A percentile compares a stretch with the other conserved stretches of the same genome.
phyloP scores from a whole-genome alignment of 2,888 invertebrate species.

The Sesamia inferens region DNA sequence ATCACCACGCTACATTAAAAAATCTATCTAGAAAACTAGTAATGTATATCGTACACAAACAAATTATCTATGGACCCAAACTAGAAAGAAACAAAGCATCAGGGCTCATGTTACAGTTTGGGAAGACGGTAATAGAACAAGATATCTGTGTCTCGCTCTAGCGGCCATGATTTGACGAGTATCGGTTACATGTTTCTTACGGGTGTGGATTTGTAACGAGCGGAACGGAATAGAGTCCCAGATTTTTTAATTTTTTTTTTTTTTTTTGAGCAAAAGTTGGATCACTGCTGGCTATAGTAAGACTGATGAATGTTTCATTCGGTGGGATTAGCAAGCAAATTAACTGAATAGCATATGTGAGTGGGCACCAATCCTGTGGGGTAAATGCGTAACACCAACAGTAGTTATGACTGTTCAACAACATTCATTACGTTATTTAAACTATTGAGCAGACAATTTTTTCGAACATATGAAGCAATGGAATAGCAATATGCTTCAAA shows the following conservation, averaged over 20 bases:
- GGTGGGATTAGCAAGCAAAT: neutral
- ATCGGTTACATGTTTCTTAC: slow-evolving; percentile 70
- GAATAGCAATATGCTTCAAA: neutral
- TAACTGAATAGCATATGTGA: neutral
- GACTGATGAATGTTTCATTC: neutral
- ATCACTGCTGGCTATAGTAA: too few relatives aligned
- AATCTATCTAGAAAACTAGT: slow-evolving; percentile 23
- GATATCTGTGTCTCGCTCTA: slow-evolving; percentile 64
- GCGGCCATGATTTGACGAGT: slow-evolving; percentile 70
- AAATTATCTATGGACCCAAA: slow-evolving; percentile 20
- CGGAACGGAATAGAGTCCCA: slow-evolving; percentile 24
- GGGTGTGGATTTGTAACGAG: slow-evolving; percentile 55
- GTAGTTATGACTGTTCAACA: neutral
- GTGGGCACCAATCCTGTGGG: neutral
- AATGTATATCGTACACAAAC: slow-evolving; percentile 40
- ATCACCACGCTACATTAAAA: neutral
- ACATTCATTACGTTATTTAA: neutral
- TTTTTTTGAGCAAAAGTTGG: neutral
- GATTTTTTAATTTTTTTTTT: slow-evolving; percentile 32
- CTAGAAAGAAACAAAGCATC: slow-evolving; percentile 64
- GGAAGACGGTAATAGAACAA: slow-evolving; percentile 70
- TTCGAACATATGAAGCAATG: neutral
- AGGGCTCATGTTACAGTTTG: slow-evolving; percentile 70
- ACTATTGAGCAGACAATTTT: too few relatives aligned
- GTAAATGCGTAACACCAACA: neutral